phyloP scores from a whole-genome alignment of 2,888 invertebrate species.

The Odiellus spinosus region DNA sequence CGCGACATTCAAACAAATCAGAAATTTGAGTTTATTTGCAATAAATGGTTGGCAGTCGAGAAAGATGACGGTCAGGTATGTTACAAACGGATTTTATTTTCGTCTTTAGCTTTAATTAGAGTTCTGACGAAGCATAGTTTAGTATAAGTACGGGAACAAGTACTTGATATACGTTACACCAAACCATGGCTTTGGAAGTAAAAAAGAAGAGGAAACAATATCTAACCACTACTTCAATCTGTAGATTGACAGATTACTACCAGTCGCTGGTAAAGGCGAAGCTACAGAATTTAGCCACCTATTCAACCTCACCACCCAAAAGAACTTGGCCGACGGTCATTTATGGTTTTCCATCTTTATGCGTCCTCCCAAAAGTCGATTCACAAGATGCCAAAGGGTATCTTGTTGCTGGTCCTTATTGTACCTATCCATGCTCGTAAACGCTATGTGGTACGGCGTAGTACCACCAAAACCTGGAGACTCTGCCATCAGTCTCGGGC shows the following conservation, averaged over 20 bases:
- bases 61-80: constrained; percentile 32
- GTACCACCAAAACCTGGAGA: constrained; percentile 21
- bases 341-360: constrained; percentile 38
- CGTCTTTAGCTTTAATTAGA: neutral
- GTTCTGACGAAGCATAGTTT: too few species aligned
- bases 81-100: neutral
- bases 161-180: too few species aligned
- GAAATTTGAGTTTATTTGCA: constrained; percentile 31
- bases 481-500: constrained; percentile 31
- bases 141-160: too few species aligned
- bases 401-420: constrained; percentile 35
- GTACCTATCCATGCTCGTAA: constrained; percentile 36
- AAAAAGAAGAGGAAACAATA: too few species aligned
- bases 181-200: too few species aligned
- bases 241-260: constrained; percentile 36
- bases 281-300: constrained; percentile 33
- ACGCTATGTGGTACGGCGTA: constrained; percentile 36
- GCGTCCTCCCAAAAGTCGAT: constrained; percentile 34
- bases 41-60: constrained; percentile 36
- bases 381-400: constrained; percentile 34
- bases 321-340: constrained; percentile 35
- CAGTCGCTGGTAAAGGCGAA: constrained; percentile 33
- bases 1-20: constrained; percentile 33
- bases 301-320: constrained; percentile 30
- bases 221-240: too few species aligned